Percentiles rank a stretch among this genome's conserved stretches.
Evolutionary conservation across 2,797 vertebrate genomes (phyloP).

Genomic region (Acrossocheilus wenchowensis): DNA sequence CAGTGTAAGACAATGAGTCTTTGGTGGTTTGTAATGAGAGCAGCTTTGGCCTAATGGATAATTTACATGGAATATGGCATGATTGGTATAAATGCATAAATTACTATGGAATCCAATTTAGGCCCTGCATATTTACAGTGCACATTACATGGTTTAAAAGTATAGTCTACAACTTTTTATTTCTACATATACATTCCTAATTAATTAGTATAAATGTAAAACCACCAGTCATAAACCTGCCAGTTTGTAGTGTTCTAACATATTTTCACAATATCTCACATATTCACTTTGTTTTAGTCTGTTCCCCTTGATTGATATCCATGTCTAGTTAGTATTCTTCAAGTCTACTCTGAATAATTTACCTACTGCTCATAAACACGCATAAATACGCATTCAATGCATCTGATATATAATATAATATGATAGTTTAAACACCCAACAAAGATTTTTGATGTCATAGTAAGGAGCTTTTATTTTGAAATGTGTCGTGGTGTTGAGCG

Average conservation of each 20-base stretch:
- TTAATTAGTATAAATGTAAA: not conserved
- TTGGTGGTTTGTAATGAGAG: slow-evolving; percentile 8
- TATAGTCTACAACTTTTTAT: not conserved
- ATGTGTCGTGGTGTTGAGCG: not conserved
- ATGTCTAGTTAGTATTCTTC: not conserved
- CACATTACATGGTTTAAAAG: not conserved
- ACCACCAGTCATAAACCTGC: not conserved
- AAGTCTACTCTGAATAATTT: not conserved
- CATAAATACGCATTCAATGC: not conserved
- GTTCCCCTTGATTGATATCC: not conserved
- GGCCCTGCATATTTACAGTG: not conserved
- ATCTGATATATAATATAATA: not conserved
- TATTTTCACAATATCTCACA: not conserved
- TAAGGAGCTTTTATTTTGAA: slow-evolving; percentile 4
- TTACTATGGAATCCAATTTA: slow-evolving; percentile 17
- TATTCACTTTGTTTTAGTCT: not conserved
- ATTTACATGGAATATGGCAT: slow-evolving; percentile 24
- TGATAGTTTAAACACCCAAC: not conserved
- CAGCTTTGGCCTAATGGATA: slow-evolving; percentile 9
- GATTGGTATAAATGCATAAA: slow-evolving; percentile 13
- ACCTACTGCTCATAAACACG: not conserved
- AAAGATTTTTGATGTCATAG: not conserved
- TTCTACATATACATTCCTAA: not conserved
- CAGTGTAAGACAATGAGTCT: slow-evolving; percentile 27
- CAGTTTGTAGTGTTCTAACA: not conserved